A percentile compares a stretch with the other conserved stretches of the same genome.
phyloP scores from a whole-genome alignment of 2,797 vertebrate genomes.

The Etheostoma nigrum region DNA sequence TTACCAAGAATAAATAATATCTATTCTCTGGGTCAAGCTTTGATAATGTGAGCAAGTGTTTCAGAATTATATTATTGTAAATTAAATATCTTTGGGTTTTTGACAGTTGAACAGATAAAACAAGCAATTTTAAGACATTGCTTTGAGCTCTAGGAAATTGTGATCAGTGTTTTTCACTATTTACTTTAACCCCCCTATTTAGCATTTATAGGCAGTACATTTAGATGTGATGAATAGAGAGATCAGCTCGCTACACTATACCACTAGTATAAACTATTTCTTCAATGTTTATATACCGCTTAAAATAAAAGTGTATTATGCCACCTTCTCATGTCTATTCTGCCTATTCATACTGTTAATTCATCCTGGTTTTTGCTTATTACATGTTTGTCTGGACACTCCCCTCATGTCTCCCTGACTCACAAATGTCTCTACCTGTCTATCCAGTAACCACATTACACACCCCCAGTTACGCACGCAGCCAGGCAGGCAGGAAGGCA shows the following conservation, averaged over 20 bases:
- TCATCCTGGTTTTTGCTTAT: neutral
- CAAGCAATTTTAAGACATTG: neutral
- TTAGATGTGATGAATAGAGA: neutral
- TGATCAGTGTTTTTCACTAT: neutral
- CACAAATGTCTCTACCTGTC: constrained; percentile 62
- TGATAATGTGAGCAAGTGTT: neutral
- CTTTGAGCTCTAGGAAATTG: neutral
- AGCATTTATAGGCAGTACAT: neutral
- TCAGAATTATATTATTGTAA: neutral
- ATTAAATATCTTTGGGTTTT: neutral
- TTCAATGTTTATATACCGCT: neutral
- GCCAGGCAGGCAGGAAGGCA: neutral
- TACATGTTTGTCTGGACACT: constrained; percentile 67
- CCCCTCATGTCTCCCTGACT: constrained; percentile 57
- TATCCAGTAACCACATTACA: constrained; percentile 65
- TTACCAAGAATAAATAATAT: neutral
- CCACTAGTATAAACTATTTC: neutral
- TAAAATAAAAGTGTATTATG: neutral
- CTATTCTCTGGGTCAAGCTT: too few species aligned
- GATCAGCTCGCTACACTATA: too few species aligned
- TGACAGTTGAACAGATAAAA: neutral
- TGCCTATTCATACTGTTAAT: neutral
- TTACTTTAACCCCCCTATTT: neutral
- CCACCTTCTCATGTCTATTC: neutral
- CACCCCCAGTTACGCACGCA: neutral